Conservation (phyloP, 2,888 invertebrate genomes). For the Emmelina monodactyla region DNA sequence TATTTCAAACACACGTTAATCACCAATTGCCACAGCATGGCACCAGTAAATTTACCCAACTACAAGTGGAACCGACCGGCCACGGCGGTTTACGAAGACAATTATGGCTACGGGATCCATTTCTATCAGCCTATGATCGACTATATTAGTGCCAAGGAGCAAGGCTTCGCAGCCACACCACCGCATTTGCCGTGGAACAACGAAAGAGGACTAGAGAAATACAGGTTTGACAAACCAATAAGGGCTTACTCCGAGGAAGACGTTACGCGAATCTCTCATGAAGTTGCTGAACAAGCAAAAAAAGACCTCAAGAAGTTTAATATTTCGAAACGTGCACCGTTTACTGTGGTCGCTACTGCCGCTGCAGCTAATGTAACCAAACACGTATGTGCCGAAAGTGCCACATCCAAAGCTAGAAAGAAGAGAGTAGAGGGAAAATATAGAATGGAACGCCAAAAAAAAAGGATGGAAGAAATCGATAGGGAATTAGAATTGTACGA, state of each 20-base stretch:
- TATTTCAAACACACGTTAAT: constrained; percentile 29
- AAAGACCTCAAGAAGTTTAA: constrained; percentile 69
- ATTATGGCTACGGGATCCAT: constrained; percentile 85
- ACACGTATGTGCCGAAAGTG: constrained; percentile 67
- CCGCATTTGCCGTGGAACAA: constrained; percentile 80
- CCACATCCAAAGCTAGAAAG: constrained; percentile 52
- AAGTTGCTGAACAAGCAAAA: constrained; percentile 74
- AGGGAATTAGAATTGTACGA: constrained; percentile 44
- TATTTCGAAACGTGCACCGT: constrained; percentile 67
- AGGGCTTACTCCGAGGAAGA: constrained; percentile 74
- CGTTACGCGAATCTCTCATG: constrained; percentile 70
- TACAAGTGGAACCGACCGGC: constrained; percentile 66
- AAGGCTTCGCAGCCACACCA: constrained; percentile 39
- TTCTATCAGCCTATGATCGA: constrained; percentile 90
- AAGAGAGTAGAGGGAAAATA: constrained; percentile 45
- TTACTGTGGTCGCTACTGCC: constrained; percentile 69
- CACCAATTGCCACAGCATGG: constrained; percentile 32
- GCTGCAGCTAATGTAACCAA: constrained; percentile 70
- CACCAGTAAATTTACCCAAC: constrained; percentile 51
- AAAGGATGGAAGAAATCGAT: constrained; percentile 49
- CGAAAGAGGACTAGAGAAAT: constrained; percentile 73
- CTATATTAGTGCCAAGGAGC: constrained; percentile 76
- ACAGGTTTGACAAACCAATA: constrained; percentile 70
- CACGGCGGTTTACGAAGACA: constrained; percentile 78
- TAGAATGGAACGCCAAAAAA: constrained; percentile 46